Evolutionary conservation across 2,113 vertebrate species (phyloP).

Genomic region (Gopherus flavomarginatus): DNA sequence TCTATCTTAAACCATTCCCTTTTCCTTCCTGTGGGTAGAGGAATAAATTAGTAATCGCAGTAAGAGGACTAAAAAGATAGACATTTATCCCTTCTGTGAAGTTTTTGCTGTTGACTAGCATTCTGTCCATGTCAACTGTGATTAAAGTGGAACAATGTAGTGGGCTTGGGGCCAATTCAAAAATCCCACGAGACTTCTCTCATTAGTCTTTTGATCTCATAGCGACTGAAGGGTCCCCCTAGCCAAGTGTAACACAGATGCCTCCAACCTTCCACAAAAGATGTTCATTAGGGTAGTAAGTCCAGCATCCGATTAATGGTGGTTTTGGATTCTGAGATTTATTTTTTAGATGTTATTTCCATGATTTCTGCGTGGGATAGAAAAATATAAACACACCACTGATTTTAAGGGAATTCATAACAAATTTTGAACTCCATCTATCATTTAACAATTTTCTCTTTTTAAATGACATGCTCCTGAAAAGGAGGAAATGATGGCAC

Average conservation of each 20-base stretch:
- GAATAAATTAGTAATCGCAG: constrained; percentile 28
- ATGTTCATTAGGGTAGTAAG: background rate
- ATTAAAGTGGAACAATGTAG: background rate
- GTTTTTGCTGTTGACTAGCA: background rate
- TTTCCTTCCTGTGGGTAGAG: constrained; percentile 91
- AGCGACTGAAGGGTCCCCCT: background rate
- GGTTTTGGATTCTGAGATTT: background rate
- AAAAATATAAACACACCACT: background rate
- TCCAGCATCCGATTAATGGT: background rate
- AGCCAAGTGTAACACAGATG: background rate
- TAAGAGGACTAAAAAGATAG: background rate
- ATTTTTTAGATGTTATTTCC: background rate
- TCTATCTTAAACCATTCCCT: constrained; percentile 99
- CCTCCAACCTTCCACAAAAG: background rate
- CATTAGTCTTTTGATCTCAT: background rate
- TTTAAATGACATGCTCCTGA: background rate
- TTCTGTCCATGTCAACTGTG: rapidly evolving
- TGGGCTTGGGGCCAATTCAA: background rate
- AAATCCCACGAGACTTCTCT: background rate
- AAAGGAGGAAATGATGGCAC: background rate
- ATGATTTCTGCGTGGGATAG: background rate
- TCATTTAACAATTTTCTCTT: background rate
- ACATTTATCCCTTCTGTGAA: background rate
- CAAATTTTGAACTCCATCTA: background rate
- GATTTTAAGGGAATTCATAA: background rate